Base-by-base conservation (phyloP, 1,140 invertebrate genomes). In the Sesamia nonagrioides region DNA sequence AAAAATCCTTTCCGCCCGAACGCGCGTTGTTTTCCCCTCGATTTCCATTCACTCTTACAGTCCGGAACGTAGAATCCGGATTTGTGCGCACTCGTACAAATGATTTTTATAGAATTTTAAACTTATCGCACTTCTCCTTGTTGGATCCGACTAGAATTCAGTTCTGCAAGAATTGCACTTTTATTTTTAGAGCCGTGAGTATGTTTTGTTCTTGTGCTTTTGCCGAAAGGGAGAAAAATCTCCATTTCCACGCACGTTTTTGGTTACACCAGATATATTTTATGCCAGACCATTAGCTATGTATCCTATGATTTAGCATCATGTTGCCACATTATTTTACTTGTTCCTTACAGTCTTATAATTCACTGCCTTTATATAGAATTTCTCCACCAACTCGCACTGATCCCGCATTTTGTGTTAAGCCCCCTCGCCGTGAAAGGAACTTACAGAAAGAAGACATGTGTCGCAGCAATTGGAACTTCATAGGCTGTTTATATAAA, bases 11-110 rank as follows among this genome's bases (percentile, higher is more conserved):
- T 81, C 72, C 71, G 75, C 60, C 33, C 33, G 60, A 69, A 15
- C 72, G 61, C 13, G 60, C 80, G 60, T 81, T 81, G 80, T 78
- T 81, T 81, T 81, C 80, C 76, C 50, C 69, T 68, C 76, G 80
- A 81, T 81, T 81, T 81, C 80, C 76, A 81, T 81, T 81, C 76
- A 75, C 71, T 78, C 54, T 15, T 48, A 56, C 21, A 81, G 33
- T 73, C 66, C 66, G 73, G 79, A 66, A 74, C 63, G 61, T 42
- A 54, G 61, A 63, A 74, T 78, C 63, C 66, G 77, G 69, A 81
- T 75, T 75, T 73, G 69, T 71, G 77, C 76, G 54, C 69, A 77
- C 8, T 77, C 48, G 74, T 77, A 77, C 74, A 77, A 77, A 77
- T 77, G 45, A 77, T 77, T 77, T 63, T 77, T 77, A 77, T 68